These are phyloP conservation scores for Eulemur rufifrons DNA, from an alignment of 2,113 vertebrate genomes.

Conservation along the genomic window DNA sequence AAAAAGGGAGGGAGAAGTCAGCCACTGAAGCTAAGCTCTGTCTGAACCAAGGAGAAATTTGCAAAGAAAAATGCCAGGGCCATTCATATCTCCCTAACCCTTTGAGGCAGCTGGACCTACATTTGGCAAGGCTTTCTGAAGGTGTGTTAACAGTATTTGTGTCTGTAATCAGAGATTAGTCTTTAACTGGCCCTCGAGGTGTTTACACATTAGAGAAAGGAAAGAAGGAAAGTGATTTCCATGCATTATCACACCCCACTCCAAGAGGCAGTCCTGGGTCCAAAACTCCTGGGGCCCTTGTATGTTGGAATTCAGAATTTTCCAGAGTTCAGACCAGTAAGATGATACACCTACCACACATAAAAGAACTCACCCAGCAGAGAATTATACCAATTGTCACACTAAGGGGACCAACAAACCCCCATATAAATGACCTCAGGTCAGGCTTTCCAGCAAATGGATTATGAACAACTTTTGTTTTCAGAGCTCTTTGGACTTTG, in stretches of 20 bases:
- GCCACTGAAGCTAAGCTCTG: not conserved
- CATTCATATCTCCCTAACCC: accelerated
- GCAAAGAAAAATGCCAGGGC: not conserved
- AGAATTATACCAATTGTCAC: accelerated
- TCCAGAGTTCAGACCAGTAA: not conserved
- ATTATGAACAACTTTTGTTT: not conserved
- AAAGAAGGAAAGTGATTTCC: not conserved
- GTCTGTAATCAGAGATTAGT: not conserved
- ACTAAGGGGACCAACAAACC: accelerated
- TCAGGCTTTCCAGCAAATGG: accelerated
- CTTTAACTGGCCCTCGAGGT: not conserved
- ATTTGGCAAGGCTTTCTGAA: not conserved
- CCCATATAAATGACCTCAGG: accelerated
- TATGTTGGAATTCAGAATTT: not conserved
- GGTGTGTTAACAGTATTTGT: not conserved
- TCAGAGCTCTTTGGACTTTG: not conserved
- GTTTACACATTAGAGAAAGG: not conserved
- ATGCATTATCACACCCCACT: too few relatives aligned
- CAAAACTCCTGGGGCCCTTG: not conserved
- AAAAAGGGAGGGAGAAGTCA: not conserved
- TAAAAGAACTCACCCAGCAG: accelerated
- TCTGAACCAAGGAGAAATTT: accelerated
- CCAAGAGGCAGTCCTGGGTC: not conserved
- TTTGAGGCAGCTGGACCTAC: too few relatives aligned
- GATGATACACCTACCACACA: accelerated